These are phyloP conservation scores for Odontocerum albicorne DNA, from an alignment of 2,888 invertebrate species.

Conservation along the genomic window DNA sequence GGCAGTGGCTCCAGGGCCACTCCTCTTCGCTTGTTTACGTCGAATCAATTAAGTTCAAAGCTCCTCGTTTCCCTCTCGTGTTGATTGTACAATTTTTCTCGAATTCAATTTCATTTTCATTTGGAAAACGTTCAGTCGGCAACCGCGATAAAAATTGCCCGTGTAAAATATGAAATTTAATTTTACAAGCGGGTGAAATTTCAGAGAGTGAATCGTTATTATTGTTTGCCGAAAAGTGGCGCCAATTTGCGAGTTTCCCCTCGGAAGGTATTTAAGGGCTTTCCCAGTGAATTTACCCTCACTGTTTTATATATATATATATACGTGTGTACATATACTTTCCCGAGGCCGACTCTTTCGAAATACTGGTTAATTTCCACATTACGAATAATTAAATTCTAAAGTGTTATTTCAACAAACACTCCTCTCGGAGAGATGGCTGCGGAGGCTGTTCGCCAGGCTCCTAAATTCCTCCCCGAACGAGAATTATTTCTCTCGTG, in stretches of 20 bases:
- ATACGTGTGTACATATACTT: too few species aligned
- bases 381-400: conserved; percentile 27
- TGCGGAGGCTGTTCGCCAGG: conserved; percentile 10
- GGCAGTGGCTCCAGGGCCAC: too few species aligned
- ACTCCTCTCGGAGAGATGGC: conserved; percentile 12
- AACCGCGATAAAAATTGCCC: not conserved
- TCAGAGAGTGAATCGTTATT: not conserved
- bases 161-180: not conserved
- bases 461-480: conserved; percentile 9
- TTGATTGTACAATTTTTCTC: too few species aligned
- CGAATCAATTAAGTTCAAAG: too few species aligned
- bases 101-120: not conserved
- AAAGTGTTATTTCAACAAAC: conserved; percentile 27
- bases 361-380: conserved; percentile 24
- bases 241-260: not conserved
- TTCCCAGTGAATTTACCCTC: not conserved
- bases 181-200: not conserved
- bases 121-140: not conserved
- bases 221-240: not conserved
- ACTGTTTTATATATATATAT: too few species aligned
- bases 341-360: conserved; percentile 1
- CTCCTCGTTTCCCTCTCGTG: too few species aligned
- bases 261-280: not conserved
- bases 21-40: too few species aligned
- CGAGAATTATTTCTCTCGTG: conserved; percentile 13